A percentile compares a stretch with the other conserved stretches of the same genome.
Conservation (phyloP, 2,888 invertebrate genomes). For the Epistrophella euchroma region DNA sequence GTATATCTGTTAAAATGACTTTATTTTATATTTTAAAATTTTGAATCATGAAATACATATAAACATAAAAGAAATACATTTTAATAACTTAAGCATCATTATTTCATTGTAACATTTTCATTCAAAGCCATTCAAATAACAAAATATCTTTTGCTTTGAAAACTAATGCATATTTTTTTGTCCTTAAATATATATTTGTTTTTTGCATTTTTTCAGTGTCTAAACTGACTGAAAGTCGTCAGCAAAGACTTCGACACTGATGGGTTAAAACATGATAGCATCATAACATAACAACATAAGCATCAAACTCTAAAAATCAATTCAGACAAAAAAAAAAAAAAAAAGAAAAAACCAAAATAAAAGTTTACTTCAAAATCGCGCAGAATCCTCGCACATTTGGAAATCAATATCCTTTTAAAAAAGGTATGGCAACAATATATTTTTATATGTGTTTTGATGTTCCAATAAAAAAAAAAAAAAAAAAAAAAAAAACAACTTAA, state of each 20-base stretch:
- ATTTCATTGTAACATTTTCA: slow-evolving; percentile 10
- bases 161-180: slow-evolving; percentile 31
- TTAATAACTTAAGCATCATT: neutral
- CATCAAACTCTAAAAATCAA: slow-evolving; percentile 25
- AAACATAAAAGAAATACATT: neutral
- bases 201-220: slow-evolving; percentile 67
- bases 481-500: slow-evolving; percentile 14
- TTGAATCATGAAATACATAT: neutral
- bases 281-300: slow-evolving; percentile 36
- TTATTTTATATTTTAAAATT: neutral
- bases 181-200: slow-evolving; percentile 22
- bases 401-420: slow-evolving; percentile 57
- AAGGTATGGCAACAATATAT: slow-evolving; percentile 63
- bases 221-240: slow-evolving; percentile 72
- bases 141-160: slow-evolving; percentile 4
- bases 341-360: neutral
- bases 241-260: slow-evolving; percentile 63
- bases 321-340: slow-evolving; percentile 26
- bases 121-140: slow-evolving; percentile 1
- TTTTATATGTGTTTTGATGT: slow-evolving; percentile 48
- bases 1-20: too few species aligned
- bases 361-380: slow-evolving; percentile 40
- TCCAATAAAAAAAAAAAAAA: neutral
- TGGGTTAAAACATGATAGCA: slow-evolving; percentile 44
- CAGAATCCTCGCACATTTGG: slow-evolving; percentile 49